Percentiles rank a stretch among this genome's conserved stretches.
Evolutionary conservation across 1,140 invertebrate species (phyloP).

Genomic region (Triops cancriformis): DNA sequence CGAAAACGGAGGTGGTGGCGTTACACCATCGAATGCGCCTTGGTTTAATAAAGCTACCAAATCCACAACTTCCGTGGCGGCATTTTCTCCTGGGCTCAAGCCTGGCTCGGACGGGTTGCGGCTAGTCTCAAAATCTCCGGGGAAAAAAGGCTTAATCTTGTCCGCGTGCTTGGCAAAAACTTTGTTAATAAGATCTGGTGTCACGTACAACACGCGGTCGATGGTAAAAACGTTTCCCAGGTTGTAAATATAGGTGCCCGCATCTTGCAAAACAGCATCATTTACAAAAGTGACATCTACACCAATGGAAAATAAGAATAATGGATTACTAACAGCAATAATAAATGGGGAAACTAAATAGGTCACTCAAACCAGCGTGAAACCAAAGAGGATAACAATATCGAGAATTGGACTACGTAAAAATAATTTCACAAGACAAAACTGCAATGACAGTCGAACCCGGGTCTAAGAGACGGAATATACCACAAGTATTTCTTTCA

Average conservation of each 20-base stretch:
- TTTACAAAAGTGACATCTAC: constrained; percentile 25
- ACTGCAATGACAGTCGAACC: too few species aligned
- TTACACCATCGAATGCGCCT: constrained; percentile 18
- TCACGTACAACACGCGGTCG: constrained; percentile 26
- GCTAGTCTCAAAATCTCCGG: not conserved
- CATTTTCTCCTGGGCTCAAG: not conserved
- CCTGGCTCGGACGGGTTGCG: not conserved
- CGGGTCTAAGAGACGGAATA: too few species aligned
- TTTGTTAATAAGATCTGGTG: constrained; percentile 10
- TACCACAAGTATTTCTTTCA: too few species aligned
- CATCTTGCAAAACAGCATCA: constrained; percentile 21
- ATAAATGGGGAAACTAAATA: too few species aligned
- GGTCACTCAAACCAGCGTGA: too few species aligned
- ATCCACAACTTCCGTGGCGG: constrained; percentile 22
- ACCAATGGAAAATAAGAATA: not conserved
- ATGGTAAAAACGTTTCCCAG: constrained; percentile 27
- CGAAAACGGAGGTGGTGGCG: not conserved
- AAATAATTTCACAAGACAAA: too few species aligned
- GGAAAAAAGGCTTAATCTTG: constrained; percentile 16
- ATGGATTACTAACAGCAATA: too few species aligned
- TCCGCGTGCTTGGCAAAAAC: constrained; percentile 25
- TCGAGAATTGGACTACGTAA: too few species aligned
- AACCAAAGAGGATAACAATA: too few species aligned
- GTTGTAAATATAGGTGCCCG: constrained; percentile 28
- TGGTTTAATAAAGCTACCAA: constrained; percentile 4